Conservation (phyloP, 2,888 invertebrate species). For the Apamea epomidion region DNA sequence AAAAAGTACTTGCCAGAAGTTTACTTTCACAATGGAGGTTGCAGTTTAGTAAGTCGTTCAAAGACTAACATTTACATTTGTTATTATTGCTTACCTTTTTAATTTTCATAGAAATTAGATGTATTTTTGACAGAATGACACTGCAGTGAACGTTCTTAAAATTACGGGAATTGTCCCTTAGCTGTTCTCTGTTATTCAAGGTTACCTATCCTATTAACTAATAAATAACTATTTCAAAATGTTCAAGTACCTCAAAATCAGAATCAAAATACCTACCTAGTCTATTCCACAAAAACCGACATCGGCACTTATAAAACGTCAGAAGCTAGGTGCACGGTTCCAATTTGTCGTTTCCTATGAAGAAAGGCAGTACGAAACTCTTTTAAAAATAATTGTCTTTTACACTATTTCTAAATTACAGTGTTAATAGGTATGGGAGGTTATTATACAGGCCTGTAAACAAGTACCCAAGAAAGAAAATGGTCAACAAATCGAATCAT, state of each 20-base stretch:
- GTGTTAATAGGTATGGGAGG: background rate
- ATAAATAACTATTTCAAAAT: background rate
- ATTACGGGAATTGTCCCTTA: too few relatives aligned
- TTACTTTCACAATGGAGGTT: constrained; percentile 70
- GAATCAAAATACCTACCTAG: background rate
- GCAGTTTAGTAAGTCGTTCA: background rate
- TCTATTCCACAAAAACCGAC: background rate
- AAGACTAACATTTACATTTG: background rate
- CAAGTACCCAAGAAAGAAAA: background rate
- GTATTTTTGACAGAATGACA: too few relatives aligned
- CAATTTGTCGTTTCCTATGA: background rate
- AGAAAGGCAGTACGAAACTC: background rate
- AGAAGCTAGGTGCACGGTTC: background rate
- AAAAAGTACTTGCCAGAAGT: constrained; percentile 62
- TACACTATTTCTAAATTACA: background rate
- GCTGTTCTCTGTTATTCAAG: background rate
- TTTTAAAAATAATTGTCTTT: background rate
- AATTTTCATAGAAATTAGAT: background rate
- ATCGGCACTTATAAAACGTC: background rate
- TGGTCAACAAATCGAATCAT: background rate
- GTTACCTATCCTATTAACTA: background rate
- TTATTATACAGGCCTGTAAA: too few relatives aligned
- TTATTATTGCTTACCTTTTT: background rate
- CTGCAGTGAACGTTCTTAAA: too few relatives aligned
- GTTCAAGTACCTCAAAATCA: background rate